Evolutionary conservation across 2,888 invertebrate genomes (phyloP).

Genomic region (Andrena trimmerana): DNA sequence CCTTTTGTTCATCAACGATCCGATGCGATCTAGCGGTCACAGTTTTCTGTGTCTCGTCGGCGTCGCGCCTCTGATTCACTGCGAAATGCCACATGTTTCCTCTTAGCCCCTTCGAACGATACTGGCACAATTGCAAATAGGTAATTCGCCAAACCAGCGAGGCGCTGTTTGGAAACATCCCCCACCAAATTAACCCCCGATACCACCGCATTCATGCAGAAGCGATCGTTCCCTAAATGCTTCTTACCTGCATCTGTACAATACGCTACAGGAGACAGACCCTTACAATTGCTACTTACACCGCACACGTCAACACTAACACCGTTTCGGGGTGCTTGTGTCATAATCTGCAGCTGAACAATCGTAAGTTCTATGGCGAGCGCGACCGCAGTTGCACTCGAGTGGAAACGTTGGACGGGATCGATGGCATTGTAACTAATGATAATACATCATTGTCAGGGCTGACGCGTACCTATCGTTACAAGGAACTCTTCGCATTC

Average conservation of each 20-base stretch:
- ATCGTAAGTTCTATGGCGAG: not conserved
- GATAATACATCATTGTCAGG: slow-evolving; percentile 63
- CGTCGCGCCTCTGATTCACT: slow-evolving; percentile 92
- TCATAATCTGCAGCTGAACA: not conserved
- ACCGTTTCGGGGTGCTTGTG: not conserved
- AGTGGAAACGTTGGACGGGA: slow-evolving; percentile 23
- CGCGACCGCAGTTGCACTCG: not conserved
- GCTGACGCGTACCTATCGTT: slow-evolving; percentile 86
- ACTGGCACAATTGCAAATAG: too few relatives aligned
- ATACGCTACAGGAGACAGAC: too few relatives aligned
- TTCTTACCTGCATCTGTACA: too few relatives aligned
- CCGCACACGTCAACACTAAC: too few relatives aligned
- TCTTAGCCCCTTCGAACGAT: not conserved
- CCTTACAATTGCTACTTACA: too few relatives aligned
- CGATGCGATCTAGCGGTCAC: slow-evolving; percentile 90
- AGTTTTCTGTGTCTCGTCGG: slow-evolving; percentile 91
- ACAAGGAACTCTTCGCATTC: slow-evolving; percentile 95
- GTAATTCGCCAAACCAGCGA: too few relatives aligned
- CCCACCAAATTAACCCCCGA: too few relatives aligned
- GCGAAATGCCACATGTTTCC: not conserved
- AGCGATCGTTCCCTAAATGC: too few relatives aligned
- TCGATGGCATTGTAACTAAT: slow-evolving; percentile 54
- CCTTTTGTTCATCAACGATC: slow-evolving; percentile 92
- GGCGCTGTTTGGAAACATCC: too few relatives aligned
- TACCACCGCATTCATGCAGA: too few relatives aligned